These are phyloP conservation scores for Ptychadena robeensis DNA, from an alignment of 2,797 vertebrate genomes.

Conservation along the genomic window DNA sequence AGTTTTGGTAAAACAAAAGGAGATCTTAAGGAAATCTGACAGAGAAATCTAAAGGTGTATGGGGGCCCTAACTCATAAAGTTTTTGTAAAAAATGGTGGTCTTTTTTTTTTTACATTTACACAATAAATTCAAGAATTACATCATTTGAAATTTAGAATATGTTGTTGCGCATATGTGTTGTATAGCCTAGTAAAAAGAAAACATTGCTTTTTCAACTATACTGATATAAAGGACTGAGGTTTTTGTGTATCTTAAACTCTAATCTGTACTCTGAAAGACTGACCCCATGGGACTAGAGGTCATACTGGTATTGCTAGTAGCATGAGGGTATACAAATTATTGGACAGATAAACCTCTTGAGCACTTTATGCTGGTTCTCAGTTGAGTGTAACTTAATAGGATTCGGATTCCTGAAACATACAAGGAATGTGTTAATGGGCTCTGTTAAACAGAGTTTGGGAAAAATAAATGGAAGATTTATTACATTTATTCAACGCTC, in stretches of 20 bases:
- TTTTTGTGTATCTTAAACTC: neutral
- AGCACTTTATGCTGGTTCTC: conserved; percentile 16
- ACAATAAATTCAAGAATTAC: too few relatives aligned
- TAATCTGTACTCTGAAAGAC: neutral
- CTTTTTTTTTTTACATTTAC: too few relatives aligned
- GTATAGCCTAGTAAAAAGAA: too few relatives aligned
- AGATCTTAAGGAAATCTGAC: too few relatives aligned
- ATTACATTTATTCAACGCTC: too few relatives aligned
- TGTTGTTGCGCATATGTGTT: too few relatives aligned
- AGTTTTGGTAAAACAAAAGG: too few relatives aligned
- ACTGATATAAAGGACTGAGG: neutral
- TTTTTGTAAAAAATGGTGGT: too few relatives aligned
- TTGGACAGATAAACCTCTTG: neutral
- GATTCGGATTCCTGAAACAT: conserved; percentile 9
- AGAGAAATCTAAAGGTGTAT: too few relatives aligned
- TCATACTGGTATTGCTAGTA: neutral
- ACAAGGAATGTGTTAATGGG: conserved; percentile 14
- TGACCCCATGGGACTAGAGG: conserved; percentile 2
- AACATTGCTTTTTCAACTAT: neutral
- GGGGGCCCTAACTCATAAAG: too few relatives aligned
- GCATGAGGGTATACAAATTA: conserved; percentile 25
- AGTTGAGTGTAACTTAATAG: neutral
- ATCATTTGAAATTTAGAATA: too few relatives aligned
- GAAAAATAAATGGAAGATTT: neutral
- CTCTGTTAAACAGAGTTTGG: neutral